phyloP scores from a whole-genome alignment of 2,888 invertebrate species.

The Phyllotreta cruciferae region DNA sequence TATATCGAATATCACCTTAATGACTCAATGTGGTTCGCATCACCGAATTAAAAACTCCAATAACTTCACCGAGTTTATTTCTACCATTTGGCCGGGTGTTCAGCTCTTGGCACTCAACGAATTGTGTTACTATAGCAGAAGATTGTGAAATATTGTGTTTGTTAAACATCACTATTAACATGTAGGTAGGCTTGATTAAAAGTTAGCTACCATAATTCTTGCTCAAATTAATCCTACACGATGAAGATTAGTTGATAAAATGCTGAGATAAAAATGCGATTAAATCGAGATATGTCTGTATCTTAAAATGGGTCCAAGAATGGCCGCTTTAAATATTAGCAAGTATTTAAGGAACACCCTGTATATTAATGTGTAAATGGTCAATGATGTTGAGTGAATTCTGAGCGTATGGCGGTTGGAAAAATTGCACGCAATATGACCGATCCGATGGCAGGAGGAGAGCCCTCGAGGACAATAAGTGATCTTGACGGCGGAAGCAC shows the following conservation, averaged over 20 bases:
- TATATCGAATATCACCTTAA: slow-evolving; percentile 17
- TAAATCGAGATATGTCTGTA: too few species aligned
- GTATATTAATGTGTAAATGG: too few species aligned
- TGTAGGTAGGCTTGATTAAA: too few species aligned
- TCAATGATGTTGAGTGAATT: too few species aligned
- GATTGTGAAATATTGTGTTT: slow-evolving; percentile 9
- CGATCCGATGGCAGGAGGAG: slow-evolving; percentile 52
- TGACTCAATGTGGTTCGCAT: slow-evolving; percentile 23
- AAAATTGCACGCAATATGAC: slow-evolving; percentile 46
- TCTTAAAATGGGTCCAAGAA: too few species aligned
- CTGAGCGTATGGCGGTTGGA: neutral
- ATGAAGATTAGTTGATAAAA: too few species aligned
- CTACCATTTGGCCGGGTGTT: slow-evolving; percentile 10
- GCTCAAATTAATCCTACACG: too few species aligned
- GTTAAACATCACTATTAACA: too few species aligned
- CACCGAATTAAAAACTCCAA: slow-evolving; percentile 9
- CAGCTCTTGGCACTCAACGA: slow-evolving; percentile 17
- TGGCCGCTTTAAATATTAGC: too few species aligned
- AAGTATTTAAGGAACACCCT: too few species aligned
- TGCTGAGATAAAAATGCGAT: too few species aligned
- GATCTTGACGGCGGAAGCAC: slow-evolving; percentile 54
- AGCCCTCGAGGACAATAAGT: slow-evolving; percentile 50
- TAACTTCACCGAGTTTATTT: slow-evolving; percentile 6
- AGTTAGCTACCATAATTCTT: too few species aligned
- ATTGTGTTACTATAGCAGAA: slow-evolving; percentile 11